Evolutionary conservation across 2,797 vertebrate species (phyloP).

Genomic region (Orestias chungarensis): DNA sequence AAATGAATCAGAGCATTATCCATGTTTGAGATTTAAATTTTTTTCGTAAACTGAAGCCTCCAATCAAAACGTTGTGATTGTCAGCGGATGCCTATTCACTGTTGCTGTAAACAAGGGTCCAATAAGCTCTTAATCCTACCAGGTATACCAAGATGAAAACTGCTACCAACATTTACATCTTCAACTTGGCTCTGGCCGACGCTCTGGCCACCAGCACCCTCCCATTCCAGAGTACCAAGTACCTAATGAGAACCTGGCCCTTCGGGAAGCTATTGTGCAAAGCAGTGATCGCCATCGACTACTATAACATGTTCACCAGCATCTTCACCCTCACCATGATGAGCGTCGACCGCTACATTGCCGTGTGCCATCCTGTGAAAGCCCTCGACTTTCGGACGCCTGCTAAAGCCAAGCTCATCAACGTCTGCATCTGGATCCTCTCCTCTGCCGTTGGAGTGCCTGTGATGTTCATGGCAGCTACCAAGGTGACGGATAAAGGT

Average conservation of each 20-base stretch:
- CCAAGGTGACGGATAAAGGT: slow-evolving; percentile 77
- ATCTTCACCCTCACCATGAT: slow-evolving; percentile 99
- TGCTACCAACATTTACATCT: slow-evolving; percentile 98
- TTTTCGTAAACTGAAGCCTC: not conserved
- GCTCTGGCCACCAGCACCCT: slow-evolving; percentile 94
- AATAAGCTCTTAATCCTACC: slow-evolving; percentile 28
- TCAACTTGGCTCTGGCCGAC: slow-evolving; percentile 94
- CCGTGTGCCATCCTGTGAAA: slow-evolving; percentile 93
- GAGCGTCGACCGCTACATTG: slow-evolving; percentile 96
- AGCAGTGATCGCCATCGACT: slow-evolving; percentile 91
- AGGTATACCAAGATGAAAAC: slow-evolving; percentile 99
- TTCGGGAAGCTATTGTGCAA: slow-evolving; percentile 94
- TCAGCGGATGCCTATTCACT: not conserved
- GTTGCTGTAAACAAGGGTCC: not conserved
- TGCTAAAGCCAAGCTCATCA: slow-evolving; percentile 94
- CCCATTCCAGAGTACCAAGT: slow-evolving; percentile 96
- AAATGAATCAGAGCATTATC: not conserved
- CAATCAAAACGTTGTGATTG: not conserved
- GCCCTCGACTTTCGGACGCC: slow-evolving; percentile 95
- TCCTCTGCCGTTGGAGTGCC: slow-evolving; percentile 92
- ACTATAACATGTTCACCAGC: slow-evolving; percentile 99
- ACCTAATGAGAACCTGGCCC: slow-evolving; percentile 95
- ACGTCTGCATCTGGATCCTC: slow-evolving; percentile 95
- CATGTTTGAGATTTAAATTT: not conserved
- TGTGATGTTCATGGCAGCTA: slow-evolving; percentile 93